These are phyloP conservation scores for Scolopax bukidnonensis DNA, from an alignment of 2,797 vertebrate genomes.

Conservation along the genomic window DNA sequence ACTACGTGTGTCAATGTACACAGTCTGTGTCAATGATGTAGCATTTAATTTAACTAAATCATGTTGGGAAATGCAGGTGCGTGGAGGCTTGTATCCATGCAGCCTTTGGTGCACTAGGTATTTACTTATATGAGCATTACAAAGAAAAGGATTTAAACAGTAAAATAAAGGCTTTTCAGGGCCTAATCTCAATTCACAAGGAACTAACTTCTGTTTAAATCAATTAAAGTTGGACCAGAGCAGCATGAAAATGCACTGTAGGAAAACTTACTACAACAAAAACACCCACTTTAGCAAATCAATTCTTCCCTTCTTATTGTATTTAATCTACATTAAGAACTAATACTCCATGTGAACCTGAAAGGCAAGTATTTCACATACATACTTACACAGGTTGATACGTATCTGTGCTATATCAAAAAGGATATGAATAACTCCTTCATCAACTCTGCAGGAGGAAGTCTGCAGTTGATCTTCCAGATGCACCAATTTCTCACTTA, in stretches of 20 bases:
- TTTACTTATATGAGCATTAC: background rate
- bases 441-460: conserved; percentile 81
- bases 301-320: background rate
- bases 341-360: background rate
- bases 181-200: background rate
- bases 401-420: background rate
- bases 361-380: background rate
- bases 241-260: background rate
- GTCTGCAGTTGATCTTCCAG: conserved; percentile 87
- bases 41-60: background rate
- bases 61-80: background rate
- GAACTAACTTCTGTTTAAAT: background rate
- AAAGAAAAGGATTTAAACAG: background rate
- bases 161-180: background rate
- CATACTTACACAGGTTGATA: background rate
- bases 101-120: background rate
- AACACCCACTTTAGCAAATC: background rate
- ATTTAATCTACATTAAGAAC: background rate
- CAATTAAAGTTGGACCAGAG: background rate
- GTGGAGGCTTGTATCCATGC: background rate
- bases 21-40: background rate
- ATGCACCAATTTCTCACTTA: conserved; percentile 82
- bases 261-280: background rate
- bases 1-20: background rate
- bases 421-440: conserved; percentile 91